phyloP scores from a whole-genome alignment of 2,113 vertebrate genomes.

The pig (Sus scrofa) region T2T-Sscrofa CM000814.6:143118001-143118500 shows the following conservation, averaged over 20 bases:
- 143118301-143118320: not conserved
- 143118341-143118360: no score
- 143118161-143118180: constrained; percentile 26
- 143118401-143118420: not conserved
- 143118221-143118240: not conserved
- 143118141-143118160: not conserved
- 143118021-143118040: constrained; percentile 59
- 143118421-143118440: not conserved
- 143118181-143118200: not conserved
- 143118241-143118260: not conserved
- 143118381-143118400: not conserved
- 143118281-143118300: fast-evolving
- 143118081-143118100: constrained; percentile 9
- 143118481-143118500: not conserved
- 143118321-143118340: no score
- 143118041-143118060: constrained; percentile 76
- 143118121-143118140: not conserved
- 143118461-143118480: not conserved
- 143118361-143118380: no score
- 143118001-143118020: constrained; percentile 61
- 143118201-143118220: not conserved
- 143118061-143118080: constrained; percentile 1
- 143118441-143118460: not conserved
- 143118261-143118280: not conserved
- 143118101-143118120: not conserved